Conservation (phyloP, 2,113 vertebrate species). For the Acanthisitta chloris region DNA sequence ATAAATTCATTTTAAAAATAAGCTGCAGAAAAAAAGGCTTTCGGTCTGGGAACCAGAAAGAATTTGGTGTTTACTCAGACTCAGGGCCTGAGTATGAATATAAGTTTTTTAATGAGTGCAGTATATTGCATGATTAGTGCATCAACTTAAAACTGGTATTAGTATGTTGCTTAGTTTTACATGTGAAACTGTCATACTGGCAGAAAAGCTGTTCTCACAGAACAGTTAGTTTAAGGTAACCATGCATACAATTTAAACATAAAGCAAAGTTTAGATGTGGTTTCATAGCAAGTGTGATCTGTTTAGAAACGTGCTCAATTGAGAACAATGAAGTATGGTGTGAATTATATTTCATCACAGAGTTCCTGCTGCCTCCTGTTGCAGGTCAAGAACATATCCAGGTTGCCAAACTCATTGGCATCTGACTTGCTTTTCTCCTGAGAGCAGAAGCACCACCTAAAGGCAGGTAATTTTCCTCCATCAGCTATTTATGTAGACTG, state of each 20-base stretch:
- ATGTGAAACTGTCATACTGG: background rate
- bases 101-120: background rate
- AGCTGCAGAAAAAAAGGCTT: background rate
- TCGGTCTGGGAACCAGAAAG: background rate
- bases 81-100: background rate
- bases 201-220: background rate
- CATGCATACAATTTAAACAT: background rate
- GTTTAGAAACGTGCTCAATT: background rate
- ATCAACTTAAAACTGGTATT: background rate
- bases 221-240: background rate
- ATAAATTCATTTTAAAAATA: slow-evolving; percentile 17
- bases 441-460: background rate
- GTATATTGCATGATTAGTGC: background rate
- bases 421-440: background rate
- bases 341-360: background rate
- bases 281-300: background rate
- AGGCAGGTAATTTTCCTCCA: background rate
- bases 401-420: background rate
- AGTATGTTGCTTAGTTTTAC: background rate
- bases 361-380: background rate
- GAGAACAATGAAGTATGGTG: background rate
- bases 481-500: fast-evolving
- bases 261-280: background rate
- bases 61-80: slow-evolving; percentile 8
- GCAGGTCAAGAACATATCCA: background rate